Base-by-base conservation (phyloP, 2,888 invertebrate genomes). In the Emesis castigata region DNA sequence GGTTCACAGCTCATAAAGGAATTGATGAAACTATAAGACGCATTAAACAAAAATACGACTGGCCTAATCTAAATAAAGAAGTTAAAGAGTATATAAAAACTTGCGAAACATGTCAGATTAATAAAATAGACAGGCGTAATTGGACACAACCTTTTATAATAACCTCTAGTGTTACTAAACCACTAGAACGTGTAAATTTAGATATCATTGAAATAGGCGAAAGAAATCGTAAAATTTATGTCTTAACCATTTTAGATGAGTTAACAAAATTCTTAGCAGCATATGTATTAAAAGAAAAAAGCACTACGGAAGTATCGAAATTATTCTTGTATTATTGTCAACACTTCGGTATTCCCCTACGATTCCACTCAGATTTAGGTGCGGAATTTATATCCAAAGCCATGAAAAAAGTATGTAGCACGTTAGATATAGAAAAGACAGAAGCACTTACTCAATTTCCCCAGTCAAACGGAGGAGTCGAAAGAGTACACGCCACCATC, bases 21-120 rank as follows among this genome's bases (percentile, higher is more conserved):
- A 75, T 78, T 22, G 39, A 65, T 18, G 66, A 71, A 64, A 82
- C 81, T 5, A 75, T 75, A 20, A 61, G 72, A 64, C 65, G 72
- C 39, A 81, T 81, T 14, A 81, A 69, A 72, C 20, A 48, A 39
- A 31, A 31, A 18, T 82, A 81, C 22, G 58, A 70, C 8, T 82
- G 80, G 82, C 39, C 69, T 6, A 73, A 61, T 18, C 72, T 82
- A 69, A 82, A 66, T 69, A 62, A 62, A 11, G 77, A 82, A 14
- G 81, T 82, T 4, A 31, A 66, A 31, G 69, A 72, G 14, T 81
- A 75, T 58, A 76, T 80, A 9, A 66, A 53, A 62, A 68, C 76
- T 34, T 81, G 79, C 29, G 34, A 53, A 14, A 31, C 56, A n/a
- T 81, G 80, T 61, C 73, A 82, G 78, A 29, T 22, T 18, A 70